Base-by-base conservation (phyloP, 1,140 invertebrate genomes). In the Drosophila biarmipes region DNA sequence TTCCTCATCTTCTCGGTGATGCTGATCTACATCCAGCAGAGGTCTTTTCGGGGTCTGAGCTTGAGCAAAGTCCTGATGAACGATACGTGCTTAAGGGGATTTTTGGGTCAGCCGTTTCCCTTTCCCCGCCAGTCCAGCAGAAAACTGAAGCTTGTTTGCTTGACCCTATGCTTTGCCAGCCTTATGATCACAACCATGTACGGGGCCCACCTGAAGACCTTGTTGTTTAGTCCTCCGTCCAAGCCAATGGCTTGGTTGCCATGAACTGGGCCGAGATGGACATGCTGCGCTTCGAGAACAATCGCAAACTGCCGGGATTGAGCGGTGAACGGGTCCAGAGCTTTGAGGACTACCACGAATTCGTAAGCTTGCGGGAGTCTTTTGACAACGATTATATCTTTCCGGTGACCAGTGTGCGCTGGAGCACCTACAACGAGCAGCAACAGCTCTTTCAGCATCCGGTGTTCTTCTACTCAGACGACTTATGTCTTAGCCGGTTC, bases 91-190 rank as follows among this genome's bases (percentile, higher is more conserved):
- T 11, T 90, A 6, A 73, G 86, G 7, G 81, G 81, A 7, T 12
- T 90, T 3, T 2, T 90, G 14, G 81, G 64, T 0, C 87, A 90
- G 17, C 35, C 78, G 0, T 87, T 69, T 24, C 80, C 75, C 0
- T 49, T 77, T 53, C 49, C 64, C 0, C n/a, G 8, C 0, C 19
- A 52, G 5, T 51, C 52, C 7, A 68, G 43, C n/a, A 49, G 43
- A 4, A 38, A 75, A 3, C 54, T 87, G 21, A 45, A 24, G 43
- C 21, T 45, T 5, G 3, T 24, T 14, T 45, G 42, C 21, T 8
- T 45, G 19, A 21, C 27, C 3, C 43, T 45, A 6, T 45, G 43
- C 12, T 45, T 45, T 6, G 4, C 43, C 6, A 24, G 43, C 7
- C 12, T 45, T 7, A 45, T 45, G 43, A 45, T 6, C 43, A 24